Conservation (phyloP, 30 jellyfish, hydroid and myxozoan genomes). For the Turritopsis rubra region DNA sequence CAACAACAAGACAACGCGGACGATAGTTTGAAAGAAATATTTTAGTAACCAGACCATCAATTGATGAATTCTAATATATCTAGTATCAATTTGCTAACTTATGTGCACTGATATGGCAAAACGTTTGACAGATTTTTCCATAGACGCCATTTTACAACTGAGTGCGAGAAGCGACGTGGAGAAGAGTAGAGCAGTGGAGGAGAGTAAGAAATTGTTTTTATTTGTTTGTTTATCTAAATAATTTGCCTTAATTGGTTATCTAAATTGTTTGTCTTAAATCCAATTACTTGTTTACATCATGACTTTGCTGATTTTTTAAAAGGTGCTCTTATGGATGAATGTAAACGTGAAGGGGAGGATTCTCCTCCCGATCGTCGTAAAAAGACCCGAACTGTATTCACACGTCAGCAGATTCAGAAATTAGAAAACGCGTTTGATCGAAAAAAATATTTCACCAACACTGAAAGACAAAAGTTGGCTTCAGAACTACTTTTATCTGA, state of each 20-base stretch:
- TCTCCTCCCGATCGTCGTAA: constrained; percentile 25
- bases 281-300: no score
- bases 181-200: background rate
- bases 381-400: constrained; percentile 80
- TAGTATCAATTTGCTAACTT: background rate
- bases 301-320: no score
- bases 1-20: background rate
- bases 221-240: no score
- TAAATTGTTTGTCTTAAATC: no score
- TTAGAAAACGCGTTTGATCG: constrained; percentile 65
- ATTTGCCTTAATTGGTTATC: no score
- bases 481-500: constrained; percentile 49
- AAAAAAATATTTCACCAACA: constrained; percentile 56
- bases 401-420: constrained; percentile 71
- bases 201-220: background rate
- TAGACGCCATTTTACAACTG: background rate
- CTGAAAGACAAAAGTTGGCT: constrained; percentile 69
- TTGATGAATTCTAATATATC: no score
- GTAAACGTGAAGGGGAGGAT: background rate
- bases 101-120: background rate
- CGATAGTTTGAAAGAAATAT: background rate
- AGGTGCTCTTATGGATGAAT: background rate
- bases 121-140: constrained; percentile 1
- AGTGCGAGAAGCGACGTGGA: background rate
- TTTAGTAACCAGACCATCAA: no score